Percentiles rank a stretch among this genome's conserved stretches.
Evolutionary conservation across 2,113 vertebrate species (phyloP).

Genomic region (Eonycteris spelaea): DNA sequence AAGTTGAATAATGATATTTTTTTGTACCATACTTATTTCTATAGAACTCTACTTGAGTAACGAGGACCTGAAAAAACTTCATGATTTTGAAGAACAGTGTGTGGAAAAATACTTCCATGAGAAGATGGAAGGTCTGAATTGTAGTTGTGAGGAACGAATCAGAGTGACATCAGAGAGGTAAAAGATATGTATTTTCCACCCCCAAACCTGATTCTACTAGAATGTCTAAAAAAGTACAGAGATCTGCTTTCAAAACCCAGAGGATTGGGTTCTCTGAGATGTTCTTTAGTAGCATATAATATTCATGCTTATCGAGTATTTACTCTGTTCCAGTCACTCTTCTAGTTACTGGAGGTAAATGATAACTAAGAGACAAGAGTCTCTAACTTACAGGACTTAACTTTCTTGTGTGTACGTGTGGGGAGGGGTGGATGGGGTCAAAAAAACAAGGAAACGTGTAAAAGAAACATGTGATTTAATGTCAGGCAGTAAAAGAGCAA

Average conservation of each 20-base stretch:
- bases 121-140: constrained; percentile 84
- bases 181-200: background rate
- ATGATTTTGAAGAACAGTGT: constrained; percentile 96
- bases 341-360: background rate
- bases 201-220: background rate
- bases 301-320: background rate
- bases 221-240: background rate
- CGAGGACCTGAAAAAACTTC: constrained; percentile 93
- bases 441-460: background rate
- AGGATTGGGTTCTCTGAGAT: background rate
- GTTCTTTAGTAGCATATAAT: background rate
- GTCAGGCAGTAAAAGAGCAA: background rate
- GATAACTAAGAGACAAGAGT: background rate
- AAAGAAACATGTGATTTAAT: background rate
- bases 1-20: background rate
- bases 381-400: background rate
- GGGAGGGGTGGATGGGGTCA: background rate
- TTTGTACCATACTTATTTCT: background rate
- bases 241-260: background rate
- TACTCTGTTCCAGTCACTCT: background rate
- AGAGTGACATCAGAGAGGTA: constrained; percentile 90
- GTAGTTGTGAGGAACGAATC: constrained; percentile 87
- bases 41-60: constrained; percentile 92
- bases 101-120: constrained; percentile 91
- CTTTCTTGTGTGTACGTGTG: background rate